Evolutionary conservation across 2,888 invertebrate species (phyloP).

Genomic region (Drosophila tanythrix): DNA sequence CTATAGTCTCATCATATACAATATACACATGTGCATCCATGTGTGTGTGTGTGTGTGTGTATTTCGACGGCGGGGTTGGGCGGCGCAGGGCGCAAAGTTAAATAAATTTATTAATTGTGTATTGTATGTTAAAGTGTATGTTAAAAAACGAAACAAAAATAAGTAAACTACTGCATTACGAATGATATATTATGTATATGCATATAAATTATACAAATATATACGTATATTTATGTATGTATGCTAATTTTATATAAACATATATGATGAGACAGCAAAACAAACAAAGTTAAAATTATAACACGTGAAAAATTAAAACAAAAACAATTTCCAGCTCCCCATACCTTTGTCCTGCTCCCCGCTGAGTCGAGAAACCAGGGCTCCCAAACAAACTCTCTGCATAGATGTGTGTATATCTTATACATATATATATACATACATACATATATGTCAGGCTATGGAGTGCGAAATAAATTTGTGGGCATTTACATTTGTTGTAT

Average conservation of each 20-base stretch:
- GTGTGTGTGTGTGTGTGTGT: conserved; percentile 10
- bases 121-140: conserved; percentile 63
- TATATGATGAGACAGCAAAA: conserved; percentile 25
- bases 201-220: conserved; percentile 23
- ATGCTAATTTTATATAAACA: conserved; percentile 26
- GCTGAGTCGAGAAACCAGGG: conserved; percentile 3
- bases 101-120: conserved; percentile 59
- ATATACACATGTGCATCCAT: not conserved
- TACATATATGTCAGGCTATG: conserved; percentile 35
- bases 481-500: conserved; percentile 65
- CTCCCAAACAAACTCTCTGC: conserved; percentile 20
- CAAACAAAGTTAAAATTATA: conserved; percentile 13
- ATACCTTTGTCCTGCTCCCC: not conserved
- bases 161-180: conserved; percentile 36
- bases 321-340: conserved; percentile 40
- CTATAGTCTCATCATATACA: conserved; percentile 5
- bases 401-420: conserved; percentile 10
- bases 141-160: conserved; percentile 26
- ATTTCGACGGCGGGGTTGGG: not conserved
- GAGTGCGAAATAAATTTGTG: conserved; percentile 72
- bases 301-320: not conserved
- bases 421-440: conserved; percentile 4
- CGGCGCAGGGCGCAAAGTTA: conserved; percentile 22
- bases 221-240: conserved; percentile 30
- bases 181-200: conserved; percentile 27